Evolutionary conservation across 2,113 vertebrate genomes (phyloP), one percentile per base, ranked within the genome.

Genomic region (Brevimyrus niger): DNA sequence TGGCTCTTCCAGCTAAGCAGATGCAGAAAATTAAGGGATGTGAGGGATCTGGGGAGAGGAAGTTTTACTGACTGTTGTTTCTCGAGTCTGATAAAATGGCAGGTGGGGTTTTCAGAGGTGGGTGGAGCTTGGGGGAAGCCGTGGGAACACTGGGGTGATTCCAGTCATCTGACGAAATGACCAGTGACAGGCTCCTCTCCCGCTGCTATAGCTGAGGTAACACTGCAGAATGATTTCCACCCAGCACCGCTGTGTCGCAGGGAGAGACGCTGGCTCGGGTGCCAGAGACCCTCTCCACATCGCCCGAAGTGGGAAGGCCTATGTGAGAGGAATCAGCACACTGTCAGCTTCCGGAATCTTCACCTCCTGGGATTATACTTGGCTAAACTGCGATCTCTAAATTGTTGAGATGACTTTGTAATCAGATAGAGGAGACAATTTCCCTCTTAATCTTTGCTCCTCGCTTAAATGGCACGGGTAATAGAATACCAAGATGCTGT

Each of bases 391-490:
- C 44, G n/a, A 88, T 65, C 17, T 65, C 87, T 51, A 88, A 88
- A 88, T 42, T 69, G 27, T 35, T 5, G 55, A 69, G 87, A 88
- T 87, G 87, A 73, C 61, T 50, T 88, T 47, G 21, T 88, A 88
- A 88, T 88, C 35, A n/a, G 38, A 27, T 23, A 73, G 61, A 47
- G 58, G 55, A 48, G 13, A 27, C 38, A 47, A 73, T 61, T 69
- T 88, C 87, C 87, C 42, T 69, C 38, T 88, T 69, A 88, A 88
- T 88, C 87, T 44, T 73, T 73, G 87, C 61, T n/a, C 8, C 42
- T 21, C 46, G 4, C 38, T 69, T 61, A 88, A 88, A 61, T 19
- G 87, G 23, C 23, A 44, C 31, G 61, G 58, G n/a, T 73, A 73
- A 88, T 48, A 73, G 61, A 48, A 73, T 73, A 88, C 44, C 8